Evolutionary conservation across 2,113 vertebrate species (phyloP).

Genomic region (Lamprotornis superbus): DNA sequence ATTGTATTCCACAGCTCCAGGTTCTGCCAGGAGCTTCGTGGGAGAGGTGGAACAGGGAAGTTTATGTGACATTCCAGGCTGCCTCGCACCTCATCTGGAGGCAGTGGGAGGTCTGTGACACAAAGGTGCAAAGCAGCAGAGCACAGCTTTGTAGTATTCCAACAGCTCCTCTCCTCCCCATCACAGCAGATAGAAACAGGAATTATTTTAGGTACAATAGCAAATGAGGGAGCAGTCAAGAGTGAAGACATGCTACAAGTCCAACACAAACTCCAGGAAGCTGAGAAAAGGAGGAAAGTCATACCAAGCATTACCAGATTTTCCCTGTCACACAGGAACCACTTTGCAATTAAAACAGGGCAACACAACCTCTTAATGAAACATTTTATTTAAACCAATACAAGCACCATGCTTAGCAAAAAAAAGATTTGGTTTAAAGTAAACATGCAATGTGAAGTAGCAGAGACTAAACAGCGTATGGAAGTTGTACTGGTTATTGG

Average conservation of each 20-base stretch:
- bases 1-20: not conserved
- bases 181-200: not conserved
- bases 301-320: not conserved
- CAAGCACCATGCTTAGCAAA: slow-evolving; percentile 81
- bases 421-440: slow-evolving; percentile 71
- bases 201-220: not conserved
- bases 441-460: slow-evolving; percentile 75
- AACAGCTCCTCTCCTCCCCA: not conserved
- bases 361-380: slow-evolving; percentile 58
- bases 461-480: slow-evolving; percentile 64
- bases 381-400: slow-evolving; percentile 78
- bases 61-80: not conserved
- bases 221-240: not conserved
- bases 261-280: not conserved
- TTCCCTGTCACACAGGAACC: not conserved
- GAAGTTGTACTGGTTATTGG: slow-evolving; percentile 54
- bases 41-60: not conserved
- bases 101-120: not conserved
- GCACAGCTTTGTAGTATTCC: not conserved
- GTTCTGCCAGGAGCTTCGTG: not conserved
- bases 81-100: not conserved
- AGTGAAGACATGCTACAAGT: rapidly evolving
- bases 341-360: slow-evolving; percentile 9
- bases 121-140: not conserved
- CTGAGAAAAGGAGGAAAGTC: not conserved